Evolutionary conservation across 2,888 invertebrate species (phyloP), one percentile per base, ranked within the genome.

Genomic region (Kryphioiulus occultus): DNA sequence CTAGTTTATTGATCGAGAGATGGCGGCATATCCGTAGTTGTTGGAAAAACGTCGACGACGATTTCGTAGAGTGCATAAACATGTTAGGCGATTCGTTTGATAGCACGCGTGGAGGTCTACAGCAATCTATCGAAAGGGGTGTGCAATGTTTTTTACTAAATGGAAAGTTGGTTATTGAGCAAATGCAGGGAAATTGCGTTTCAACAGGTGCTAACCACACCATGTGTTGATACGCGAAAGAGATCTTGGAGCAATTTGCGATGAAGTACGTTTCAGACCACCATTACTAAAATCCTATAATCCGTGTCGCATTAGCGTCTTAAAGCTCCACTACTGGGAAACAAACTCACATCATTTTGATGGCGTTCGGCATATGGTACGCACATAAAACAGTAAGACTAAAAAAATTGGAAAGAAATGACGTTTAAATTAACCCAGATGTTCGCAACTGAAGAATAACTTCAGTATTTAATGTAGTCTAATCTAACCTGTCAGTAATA

Each of bases 11-110:
- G 68, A 68, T 68, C 68, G 68, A 68, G 5, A 7, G 68, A 59
- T 59, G 59, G 10, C n/a, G 26, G 68, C 26, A 68, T 26, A 68
- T 68, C 26, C 15, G 26, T 26, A 68, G 68, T 68, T 68, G 68
- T 68, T n/a, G 68, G 26, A n/a, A 22, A 68, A 68, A 68, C 26
- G 26, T 26, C 26, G 68, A 26, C 26, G 26, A 68, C 68, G 68
- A 68, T 68, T 68, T 68, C n/a, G 68, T 68, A 68, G 68, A 68
- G 68, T 68, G 68, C 68, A 68, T 68, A 68, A 68, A 68, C 68
- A 68, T 68, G 68, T 68, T 68, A 68, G 68, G 26, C 68, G 68
- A 68, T 68, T 68, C 68, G 68, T 68, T 68, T 68, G 68, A 68
- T 68, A 68, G 68, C 30, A 68, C 68, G 26, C 26, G 26, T 68